Evolutionary conservation across 2,888 invertebrate genomes (phyloP), one percentile per base, ranked within the genome.

Genomic region (Iphiclides podalirius): DNA sequence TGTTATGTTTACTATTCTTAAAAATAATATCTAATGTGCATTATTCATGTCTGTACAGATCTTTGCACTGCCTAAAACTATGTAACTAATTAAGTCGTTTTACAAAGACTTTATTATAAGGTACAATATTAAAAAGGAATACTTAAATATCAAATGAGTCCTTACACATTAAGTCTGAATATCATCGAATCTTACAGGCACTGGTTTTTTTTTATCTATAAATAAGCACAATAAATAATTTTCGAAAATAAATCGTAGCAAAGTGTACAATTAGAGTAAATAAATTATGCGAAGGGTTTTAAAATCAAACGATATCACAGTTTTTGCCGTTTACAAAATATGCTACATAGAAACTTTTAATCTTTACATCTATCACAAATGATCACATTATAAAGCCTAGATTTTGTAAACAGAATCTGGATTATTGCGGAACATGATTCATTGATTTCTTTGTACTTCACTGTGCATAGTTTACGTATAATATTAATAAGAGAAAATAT

Each of bases 131-230:
- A 44, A 62, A 63, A 70, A 63, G 70, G 67, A 77, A 77, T 75
- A 72, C 64, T 68, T 52, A 56, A 52, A 57, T 57, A 14, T 53
- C 45, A 54, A 61, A 61, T 64, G 58, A 58, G 52, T 54, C 44
- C 63, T 65, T 70, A 69, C 20, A 48, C 58, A 57, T 31, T 31
- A 26, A 31, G 65, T 66, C 78, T 83, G 87, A 87, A 87, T 88
- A 87, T 87, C 71, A 74, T 83, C 70, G 69, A 67, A 63, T 74
- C 87, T 86, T 85, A 78, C 87, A 88, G 87, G 87, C 84, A 87
- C 87, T 87, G 87, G 75, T 74, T 53, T 51, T 20, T 20, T 20
- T 20, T 20, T 52, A 43, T 55, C 58, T 59, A 67, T 67, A 66
- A 64, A 59, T 58, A 53, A 54, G 51, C 39, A 47, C 49, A 55